These are phyloP conservation scores for Leptarthrus brevirostris DNA, from an alignment of 2,888 invertebrate species.

Conservation along the genomic window DNA sequence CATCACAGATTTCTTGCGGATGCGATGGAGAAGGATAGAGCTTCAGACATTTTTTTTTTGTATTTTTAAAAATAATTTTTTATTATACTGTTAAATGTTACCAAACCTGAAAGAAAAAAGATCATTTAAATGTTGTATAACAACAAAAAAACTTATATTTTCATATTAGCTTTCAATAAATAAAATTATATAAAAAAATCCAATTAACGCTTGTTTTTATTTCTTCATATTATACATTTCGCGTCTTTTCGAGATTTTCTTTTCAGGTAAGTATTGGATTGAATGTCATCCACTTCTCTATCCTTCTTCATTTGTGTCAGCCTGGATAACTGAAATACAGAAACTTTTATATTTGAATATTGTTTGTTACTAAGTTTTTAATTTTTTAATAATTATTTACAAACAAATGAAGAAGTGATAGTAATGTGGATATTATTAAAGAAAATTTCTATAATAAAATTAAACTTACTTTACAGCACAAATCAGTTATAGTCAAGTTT, in stretches of 20 bases:
- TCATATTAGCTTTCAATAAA: constrained; percentile 33
- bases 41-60: constrained; percentile 5
- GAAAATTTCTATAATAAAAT: no score
- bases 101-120: not conserved
- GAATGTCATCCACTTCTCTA: constrained; percentile 67
- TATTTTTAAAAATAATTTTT: no score
- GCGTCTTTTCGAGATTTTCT: constrained; percentile 6
- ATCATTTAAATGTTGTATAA: not conserved
- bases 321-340: constrained; percentile 50
- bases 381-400: constrained; percentile 7
- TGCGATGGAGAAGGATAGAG: constrained; percentile 53
- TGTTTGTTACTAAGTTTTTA: not conserved
- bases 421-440: not conserved
- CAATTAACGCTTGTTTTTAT: constrained; percentile 17
- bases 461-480: no score
- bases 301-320: constrained; percentile 72
- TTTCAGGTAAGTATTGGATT: constrained; percentile 44
- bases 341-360: not conserved
- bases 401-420: constrained; percentile 47
- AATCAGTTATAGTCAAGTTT: no score
- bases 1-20: constrained; percentile 20
- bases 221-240: constrained; percentile 12
- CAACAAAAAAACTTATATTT: constrained; percentile 33
- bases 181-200: constrained; percentile 7
- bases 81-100: not conserved